Evolutionary conservation across 53 echinoderm and acorn worm species (phyloP).

Genomic region (Patiria pectinifera): DNA sequence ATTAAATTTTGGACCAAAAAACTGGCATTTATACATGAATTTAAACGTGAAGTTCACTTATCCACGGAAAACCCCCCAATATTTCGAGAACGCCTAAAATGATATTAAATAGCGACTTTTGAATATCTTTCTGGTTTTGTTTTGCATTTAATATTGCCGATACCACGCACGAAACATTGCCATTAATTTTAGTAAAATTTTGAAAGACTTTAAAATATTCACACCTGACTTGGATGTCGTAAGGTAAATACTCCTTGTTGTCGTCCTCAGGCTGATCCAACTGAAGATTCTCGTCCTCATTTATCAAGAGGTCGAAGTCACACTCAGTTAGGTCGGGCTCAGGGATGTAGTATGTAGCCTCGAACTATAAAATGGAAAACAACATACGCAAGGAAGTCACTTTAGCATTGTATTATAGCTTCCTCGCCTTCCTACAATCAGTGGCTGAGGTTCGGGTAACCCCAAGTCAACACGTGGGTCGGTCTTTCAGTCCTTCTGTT

Average conservation of each 20-base stretch:
- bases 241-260: background rate
- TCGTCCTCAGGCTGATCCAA: background rate
- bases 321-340: slow-evolving; percentile 43
- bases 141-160: background rate
- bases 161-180: background rate
- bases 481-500: too few relatives aligned
- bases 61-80: too few relatives aligned
- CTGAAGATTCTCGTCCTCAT: slow-evolving; percentile 59
- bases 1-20: too few relatives aligned
- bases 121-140: background rate
- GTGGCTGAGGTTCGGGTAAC: too few relatives aligned
- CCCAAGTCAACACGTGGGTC: too few relatives aligned
- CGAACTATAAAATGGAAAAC: background rate
- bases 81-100: too few relatives aligned
- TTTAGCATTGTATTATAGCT: background rate
- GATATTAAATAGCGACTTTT: background rate
- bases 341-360: slow-evolving; percentile 27
- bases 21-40: too few relatives aligned
- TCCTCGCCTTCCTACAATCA: too few relatives aligned
- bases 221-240: slow-evolving; percentile 42
- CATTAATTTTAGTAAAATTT: background rate
- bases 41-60: too few relatives aligned
- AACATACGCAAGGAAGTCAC: background rate
- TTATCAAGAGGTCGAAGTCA: slow-evolving; percentile 69
- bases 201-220: background rate